Base-by-base conservation (phyloP, 1,140 invertebrate species). In the Drosophila oshimai region DNA sequence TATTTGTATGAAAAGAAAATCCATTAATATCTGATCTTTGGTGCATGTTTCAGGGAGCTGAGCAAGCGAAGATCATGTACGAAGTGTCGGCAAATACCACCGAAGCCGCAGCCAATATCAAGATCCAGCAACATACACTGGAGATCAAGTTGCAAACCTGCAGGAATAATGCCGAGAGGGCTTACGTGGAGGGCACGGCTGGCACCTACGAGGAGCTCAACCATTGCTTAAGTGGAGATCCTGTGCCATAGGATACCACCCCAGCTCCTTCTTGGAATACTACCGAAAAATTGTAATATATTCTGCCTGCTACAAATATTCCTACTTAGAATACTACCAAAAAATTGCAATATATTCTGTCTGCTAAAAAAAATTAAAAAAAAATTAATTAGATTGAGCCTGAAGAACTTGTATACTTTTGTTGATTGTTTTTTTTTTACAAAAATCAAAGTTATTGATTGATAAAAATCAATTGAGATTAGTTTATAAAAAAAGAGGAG, bases 11-110 rank as follows among this genome's bases (percentile, higher is more conserved):
- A n/a, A n/a, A n/a, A n/a, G n/a, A n/a, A n/a, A n/a, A n/a, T n/a
- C n/a, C n/a, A n/a, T n/a, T n/a, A n/a, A n/a, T n/a, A n/a, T n/a
- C n/a, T n/a, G n/a, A n/a, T n/a, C n/a, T n/a, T n/a, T n/a, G n/a
- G n/a, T n/a, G n/a, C n/a, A 22, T 26, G 6, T 0, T 15, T 22
- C 18, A 86, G 80, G 65, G 60, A 3, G 36, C 61, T 7, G 57
- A 80, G 0, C n/a, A 69, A n/a, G 68, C 80, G 3, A 86, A 65
- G 20, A 12, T 28, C 3, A 28, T 86, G 55, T 86, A 73, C 31
- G 9, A 7, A 1, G 31, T 80, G 1, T 86, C 80, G 6, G 37
- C 65, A 2, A 17, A 49, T 49, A 67, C 81, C 4, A 50, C 33
- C 1, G 41, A 73, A n/a, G n/a, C 33, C 0, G 47, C 44, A 5